phyloP scores from a whole-genome alignment of 2,888 invertebrate species.

The Nesidiocoris tenuis region DNA sequence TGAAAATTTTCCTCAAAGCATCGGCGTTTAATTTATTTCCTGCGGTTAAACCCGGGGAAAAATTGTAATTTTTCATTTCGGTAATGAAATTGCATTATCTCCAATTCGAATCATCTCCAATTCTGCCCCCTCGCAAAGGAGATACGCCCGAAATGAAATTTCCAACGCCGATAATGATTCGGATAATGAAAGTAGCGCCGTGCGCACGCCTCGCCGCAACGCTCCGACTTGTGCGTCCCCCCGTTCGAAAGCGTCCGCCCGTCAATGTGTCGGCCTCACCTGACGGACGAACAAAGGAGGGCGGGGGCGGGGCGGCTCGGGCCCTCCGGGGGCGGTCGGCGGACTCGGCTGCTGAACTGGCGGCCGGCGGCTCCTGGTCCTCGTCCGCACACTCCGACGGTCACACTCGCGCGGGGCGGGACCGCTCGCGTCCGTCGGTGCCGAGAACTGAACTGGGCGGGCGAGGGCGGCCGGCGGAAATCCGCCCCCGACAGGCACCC shows the following conservation, averaged over 20 bases:
- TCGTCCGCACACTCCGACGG: neutral
- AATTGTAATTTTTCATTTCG: slow-evolving; percentile 4
- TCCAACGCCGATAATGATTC: no score
- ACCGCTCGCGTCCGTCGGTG: neutral
- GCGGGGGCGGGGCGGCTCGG: neutral
- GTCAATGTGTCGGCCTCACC: neutral
- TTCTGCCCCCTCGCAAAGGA: no score
- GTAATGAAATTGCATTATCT: neutral
- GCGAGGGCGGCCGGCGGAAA: neutral
- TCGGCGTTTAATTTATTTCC: no score
- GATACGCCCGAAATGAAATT: no score
- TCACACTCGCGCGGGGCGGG: neutral
- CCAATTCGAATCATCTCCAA: slow-evolving; percentile 12
- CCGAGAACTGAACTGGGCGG: neutral
- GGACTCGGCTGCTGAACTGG: neutral
- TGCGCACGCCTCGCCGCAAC: no score
- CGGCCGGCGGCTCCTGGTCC: neutral
- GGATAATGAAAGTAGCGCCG: no score
- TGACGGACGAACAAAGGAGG: neutral
- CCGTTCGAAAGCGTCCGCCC: neutral
- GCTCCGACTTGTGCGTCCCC: no score
- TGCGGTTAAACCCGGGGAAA: no score
- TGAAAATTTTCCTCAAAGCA: no score
- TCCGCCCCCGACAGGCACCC: neutral
- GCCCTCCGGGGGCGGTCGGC: neutral